These are phyloP conservation scores for Lagodon rhomboides DNA, from an alignment of 2,797 vertebrate genomes.

Conservation along the genomic window DNA sequence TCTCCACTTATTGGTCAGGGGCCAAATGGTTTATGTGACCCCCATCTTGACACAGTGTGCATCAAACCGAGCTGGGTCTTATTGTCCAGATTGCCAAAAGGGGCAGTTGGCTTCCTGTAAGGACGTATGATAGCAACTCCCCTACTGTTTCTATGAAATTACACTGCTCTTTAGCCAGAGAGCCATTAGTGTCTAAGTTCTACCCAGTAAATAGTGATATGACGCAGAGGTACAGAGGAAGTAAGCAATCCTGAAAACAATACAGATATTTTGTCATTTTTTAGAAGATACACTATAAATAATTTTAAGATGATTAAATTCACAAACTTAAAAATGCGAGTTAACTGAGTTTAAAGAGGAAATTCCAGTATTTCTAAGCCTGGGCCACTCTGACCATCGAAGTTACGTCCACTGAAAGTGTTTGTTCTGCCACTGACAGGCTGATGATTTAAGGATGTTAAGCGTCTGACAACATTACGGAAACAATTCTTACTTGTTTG, in stretches of 20 bases:
- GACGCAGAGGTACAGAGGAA: conserved; percentile 7
- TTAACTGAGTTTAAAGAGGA: not conserved
- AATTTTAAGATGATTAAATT: not conserved
- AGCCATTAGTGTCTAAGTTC: conserved; percentile 6
- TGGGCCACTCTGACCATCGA: too few species aligned
- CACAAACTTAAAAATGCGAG: not conserved
- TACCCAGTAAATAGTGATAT: conserved; percentile 4
- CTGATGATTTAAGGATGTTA: too few species aligned
- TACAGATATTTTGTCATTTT: not conserved
- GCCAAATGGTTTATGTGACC: conserved; percentile 86
- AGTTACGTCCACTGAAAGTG: too few species aligned
- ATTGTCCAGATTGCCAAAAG: conserved; percentile 81
- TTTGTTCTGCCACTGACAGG: too few species aligned
- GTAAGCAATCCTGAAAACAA: not conserved
- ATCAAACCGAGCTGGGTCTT: conserved; percentile 78
- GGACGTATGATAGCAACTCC: conserved; percentile 69
- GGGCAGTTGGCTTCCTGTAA: conserved; percentile 79
- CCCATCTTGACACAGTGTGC: conserved; percentile 87
- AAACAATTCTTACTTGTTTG: too few species aligned
- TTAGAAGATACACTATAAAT: not conserved
- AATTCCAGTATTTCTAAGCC: too few species aligned
- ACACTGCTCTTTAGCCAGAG: not conserved
- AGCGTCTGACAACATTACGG: too few species aligned
- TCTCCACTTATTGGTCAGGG: conserved; percentile 88
- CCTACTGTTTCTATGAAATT: conserved; percentile 78